Conservation (phyloP, 2,888 invertebrate genomes). For the Pteria penguin region DNA sequence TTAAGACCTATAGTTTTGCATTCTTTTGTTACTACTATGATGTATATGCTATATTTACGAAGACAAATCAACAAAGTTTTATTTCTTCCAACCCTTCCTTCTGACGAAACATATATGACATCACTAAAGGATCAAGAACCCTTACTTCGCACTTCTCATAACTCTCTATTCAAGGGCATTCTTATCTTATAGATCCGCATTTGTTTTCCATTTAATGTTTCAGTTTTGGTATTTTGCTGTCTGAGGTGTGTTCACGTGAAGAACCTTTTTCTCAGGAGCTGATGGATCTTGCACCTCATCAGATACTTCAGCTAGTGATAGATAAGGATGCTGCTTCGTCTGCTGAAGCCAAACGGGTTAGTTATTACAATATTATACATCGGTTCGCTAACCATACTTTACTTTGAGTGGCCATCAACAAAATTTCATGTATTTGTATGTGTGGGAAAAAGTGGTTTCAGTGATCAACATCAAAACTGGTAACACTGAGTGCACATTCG, state of each 20-base stretch:
- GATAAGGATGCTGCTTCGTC: conserved; percentile 50
- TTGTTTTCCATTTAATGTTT: conserved; percentile 15
- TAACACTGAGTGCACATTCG: too few species aligned
- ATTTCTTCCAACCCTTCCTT: too few species aligned
- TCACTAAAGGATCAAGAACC: not conserved
- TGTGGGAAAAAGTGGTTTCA: too few species aligned
- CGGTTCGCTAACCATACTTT: too few species aligned
- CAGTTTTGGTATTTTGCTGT: conserved; percentile 58
- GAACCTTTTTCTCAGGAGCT: conserved; percentile 56
- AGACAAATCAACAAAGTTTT: too few species aligned
- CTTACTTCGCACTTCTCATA: not conserved
- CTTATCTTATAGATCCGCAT: not conserved
- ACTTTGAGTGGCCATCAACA: too few species aligned
- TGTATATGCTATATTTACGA: too few species aligned
- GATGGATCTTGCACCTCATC: conserved; percentile 38
- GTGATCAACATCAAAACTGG: too few species aligned
- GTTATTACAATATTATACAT: too few species aligned
- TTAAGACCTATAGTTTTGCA: not conserved
- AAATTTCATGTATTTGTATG: too few species aligned
- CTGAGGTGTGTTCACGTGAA: conserved; percentile 57
- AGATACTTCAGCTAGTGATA: conserved; percentile 50
- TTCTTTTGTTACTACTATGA: too few species aligned
- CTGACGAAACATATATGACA: too few species aligned
- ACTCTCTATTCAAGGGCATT: not conserved
- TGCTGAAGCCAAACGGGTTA: conserved; percentile 47